Base-by-base conservation (phyloP, 2,113 vertebrate genomes). In the human region DNA sequence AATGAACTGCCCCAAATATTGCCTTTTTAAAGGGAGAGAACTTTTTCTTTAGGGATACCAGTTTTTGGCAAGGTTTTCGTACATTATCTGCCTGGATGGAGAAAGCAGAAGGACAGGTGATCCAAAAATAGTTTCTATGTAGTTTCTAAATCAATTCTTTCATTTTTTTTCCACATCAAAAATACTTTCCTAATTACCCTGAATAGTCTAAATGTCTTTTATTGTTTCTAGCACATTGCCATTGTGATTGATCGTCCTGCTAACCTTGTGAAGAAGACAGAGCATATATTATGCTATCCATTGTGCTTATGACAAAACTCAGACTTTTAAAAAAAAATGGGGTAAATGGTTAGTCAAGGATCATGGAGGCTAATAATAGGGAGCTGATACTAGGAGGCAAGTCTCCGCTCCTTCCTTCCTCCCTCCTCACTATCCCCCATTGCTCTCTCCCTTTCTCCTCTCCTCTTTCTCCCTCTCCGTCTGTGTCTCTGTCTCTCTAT, bases 171-270 rank as follows among this genome's bases (percentile, higher is more conserved):
- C 66, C 55, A 91, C 35, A 32, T 32, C 43, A 82, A 72, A 97
- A 93, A 89, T 83, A 86, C 55, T 96, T 93, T 91, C n/a, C 80
- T 94, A 96, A 90, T 96, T 94, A 92, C 30, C 57, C 55, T 68
- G 75, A 86, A 61, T 87, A 72, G 23, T 79, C 30, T 93, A 96
- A 93, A 83, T 64, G 64, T 30, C 12, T 87, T 96, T 89, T 94
- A 57, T 88, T 93, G 72, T 93, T 91, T 96, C 80, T 30, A 83
- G 89, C 64, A 83, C 68, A 27, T 22, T 93, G 89, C 52, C 86
- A 84, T 81, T 27, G 61, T 93, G 95, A 97, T 72, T 93, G 78
- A 96, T 96, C 32, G 61, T 59, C 64, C 25, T 81, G 64, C 52
- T 95, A 91, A 73, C 86, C 68, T 92, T 76, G 68, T 81, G 45